Evolutionary conservation across 2,797 vertebrate genomes (phyloP).

Genomic region (Peromyscus eremicus): DNA sequence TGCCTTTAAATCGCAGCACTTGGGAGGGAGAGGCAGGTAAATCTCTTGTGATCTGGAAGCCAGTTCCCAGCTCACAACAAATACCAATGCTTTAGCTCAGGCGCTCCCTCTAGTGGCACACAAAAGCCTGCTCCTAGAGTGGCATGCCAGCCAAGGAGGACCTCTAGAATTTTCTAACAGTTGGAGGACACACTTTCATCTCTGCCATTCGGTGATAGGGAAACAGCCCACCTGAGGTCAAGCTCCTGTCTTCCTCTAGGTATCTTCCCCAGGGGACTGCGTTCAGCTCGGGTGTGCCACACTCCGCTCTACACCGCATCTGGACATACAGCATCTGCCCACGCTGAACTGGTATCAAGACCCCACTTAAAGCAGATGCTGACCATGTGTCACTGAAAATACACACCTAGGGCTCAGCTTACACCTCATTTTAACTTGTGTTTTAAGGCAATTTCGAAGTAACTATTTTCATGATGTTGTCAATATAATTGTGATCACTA

Average conservation of each 20-base stretch:
- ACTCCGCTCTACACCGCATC: neutral
- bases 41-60: neutral
- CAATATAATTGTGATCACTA: neutral
- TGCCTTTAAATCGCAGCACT: neutral
- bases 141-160: neutral
- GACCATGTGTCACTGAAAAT: neutral
- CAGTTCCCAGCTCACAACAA: neutral
- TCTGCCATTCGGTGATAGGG: neutral
- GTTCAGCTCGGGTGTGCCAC: neutral
- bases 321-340: neutral
- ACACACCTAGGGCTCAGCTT: neutral
- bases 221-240: neutral
- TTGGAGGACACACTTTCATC: neutral
- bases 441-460: slow-evolving; percentile 1
- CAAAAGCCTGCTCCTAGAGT: neutral
- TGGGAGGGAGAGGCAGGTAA: neutral
- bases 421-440: neutral
- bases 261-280: neutral
- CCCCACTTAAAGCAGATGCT: neutral
- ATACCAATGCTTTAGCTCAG: neutral
- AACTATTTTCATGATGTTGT: neutral
- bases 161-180: neutral
- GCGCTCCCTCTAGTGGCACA: slow-evolving; percentile 75
- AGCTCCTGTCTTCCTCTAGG: neutral
- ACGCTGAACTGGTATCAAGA: neutral